A percentile compares a stretch with the other conserved stretches of the same genome.
These are phyloP conservation scores for Nephrotoma flavescens DNA, from an alignment of 2,888 invertebrate species.

Conservation along the genomic window DNA sequence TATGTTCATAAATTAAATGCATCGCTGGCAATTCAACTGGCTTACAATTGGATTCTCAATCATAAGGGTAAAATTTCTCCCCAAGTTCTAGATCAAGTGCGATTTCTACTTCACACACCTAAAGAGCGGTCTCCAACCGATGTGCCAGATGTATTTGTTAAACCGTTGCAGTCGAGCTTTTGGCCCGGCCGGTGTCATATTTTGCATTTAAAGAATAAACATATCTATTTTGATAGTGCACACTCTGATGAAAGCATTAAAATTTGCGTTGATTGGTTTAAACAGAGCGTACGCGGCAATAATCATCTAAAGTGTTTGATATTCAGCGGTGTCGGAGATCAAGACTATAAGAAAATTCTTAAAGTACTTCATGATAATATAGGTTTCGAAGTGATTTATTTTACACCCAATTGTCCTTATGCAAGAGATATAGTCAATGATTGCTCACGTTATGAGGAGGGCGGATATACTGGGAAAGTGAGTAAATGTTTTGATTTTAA, in stretches of 20 bases:
- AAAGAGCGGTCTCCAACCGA: background rate
- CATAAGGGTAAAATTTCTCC: slow-evolving; percentile 8
- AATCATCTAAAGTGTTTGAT: slow-evolving; percentile 36
- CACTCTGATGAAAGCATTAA: slow-evolving; percentile 82
- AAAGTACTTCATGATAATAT: slow-evolving; percentile 33
- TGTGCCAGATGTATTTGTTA: slow-evolving; percentile 31
- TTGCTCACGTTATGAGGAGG: slow-evolving; percentile 14
- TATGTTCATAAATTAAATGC: slow-evolving; percentile 62
- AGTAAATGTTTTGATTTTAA: slow-evolving; percentile 37
- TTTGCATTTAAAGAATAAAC: slow-evolving; percentile 26
- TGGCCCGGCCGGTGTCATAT: slow-evolving; percentile 83
- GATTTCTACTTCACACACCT: background rate
- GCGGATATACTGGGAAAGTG: slow-evolving; percentile 28
- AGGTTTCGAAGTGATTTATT: slow-evolving; percentile 40
- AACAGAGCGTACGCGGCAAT: background rate
- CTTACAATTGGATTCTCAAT: slow-evolving; percentile 53
- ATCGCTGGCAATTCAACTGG: slow-evolving; percentile 74
- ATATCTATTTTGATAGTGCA: slow-evolving; percentile 81
- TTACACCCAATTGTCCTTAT: slow-evolving; percentile 43
- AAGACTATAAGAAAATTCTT: slow-evolving; percentile 45
- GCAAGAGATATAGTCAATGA: slow-evolving; percentile 9
- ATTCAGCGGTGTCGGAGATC: slow-evolving; percentile 63
- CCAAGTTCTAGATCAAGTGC: background rate
- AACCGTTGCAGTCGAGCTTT: slow-evolving; percentile 47
- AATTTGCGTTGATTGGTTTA: slow-evolving; percentile 72